A percentile compares a stretch with the other conserved stretches of the same genome.
phyloP scores from a whole-genome alignment of 1,140 invertebrate species.

The Steinernema khuongi region DNA sequence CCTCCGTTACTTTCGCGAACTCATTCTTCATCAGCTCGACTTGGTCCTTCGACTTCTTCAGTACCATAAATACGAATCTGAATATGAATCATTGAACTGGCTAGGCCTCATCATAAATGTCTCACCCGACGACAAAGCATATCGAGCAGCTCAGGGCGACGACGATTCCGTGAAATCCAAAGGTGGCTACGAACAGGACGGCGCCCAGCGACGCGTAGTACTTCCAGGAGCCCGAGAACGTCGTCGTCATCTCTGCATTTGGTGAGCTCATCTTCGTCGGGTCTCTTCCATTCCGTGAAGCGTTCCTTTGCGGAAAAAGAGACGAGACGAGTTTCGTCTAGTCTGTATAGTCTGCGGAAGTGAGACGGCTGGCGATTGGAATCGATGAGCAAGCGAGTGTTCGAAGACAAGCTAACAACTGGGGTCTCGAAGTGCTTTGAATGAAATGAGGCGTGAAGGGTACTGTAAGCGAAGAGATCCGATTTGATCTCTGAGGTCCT shows the following conservation, averaged over 20 bases:
- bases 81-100: conserved; percentile 7
- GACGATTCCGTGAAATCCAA: conserved; percentile 33
- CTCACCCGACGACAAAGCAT: conserved; percentile 33
- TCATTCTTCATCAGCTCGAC: conserved; percentile 2
- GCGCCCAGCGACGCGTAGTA: conserved; percentile 25
- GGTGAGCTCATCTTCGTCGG: no score
- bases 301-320: no score
- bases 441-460: no score
- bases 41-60: conserved; percentile 1
- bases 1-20: conserved; percentile 18
- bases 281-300: no score
- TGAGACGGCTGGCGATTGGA: no score
- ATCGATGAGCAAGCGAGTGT: no score
- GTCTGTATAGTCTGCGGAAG: no score
- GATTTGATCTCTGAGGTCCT: no score
- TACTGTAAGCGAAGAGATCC: no score
- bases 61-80: conserved; percentile 30
- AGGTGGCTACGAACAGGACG: conserved; percentile 31
- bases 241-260: background rate
- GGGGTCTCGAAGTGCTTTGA: no score
- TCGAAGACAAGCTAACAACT: no score
- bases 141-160: conserved; percentile 21
- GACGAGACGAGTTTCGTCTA: no score
- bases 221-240: conserved; percentile 11
- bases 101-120: background rate